Conservation (phyloP, 2,888 invertebrate genomes). For the Stenoptilia bipunctidactyla region DNA sequence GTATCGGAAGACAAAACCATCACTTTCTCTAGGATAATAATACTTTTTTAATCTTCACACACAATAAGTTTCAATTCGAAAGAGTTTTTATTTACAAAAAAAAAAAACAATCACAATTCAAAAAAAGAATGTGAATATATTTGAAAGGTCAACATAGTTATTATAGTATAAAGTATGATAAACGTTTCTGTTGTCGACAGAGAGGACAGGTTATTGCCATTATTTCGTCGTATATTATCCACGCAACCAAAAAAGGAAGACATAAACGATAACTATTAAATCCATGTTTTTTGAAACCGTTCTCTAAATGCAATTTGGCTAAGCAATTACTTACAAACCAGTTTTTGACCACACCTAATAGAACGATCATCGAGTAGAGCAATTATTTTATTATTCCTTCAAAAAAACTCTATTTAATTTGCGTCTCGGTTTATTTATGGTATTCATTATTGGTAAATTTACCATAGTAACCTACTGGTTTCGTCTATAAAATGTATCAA, state of each 20-base stretch:
- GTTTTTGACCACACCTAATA: conserved; percentile 9
- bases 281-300: conserved; percentile 6
- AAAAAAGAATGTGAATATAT: too few species aligned
- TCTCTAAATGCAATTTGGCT: neutral
- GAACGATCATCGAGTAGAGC: conserved; percentile 17
- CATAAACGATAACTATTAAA: neutral
- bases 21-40: too few species aligned
- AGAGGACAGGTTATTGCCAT: neutral
- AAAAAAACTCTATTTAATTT: conserved; percentile 11
- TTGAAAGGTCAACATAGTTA: too few species aligned
- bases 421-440: conserved; percentile 2
- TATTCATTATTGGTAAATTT: too few species aligned
- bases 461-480: conserved; percentile 3
- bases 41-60: too few species aligned
- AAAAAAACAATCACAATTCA: too few species aligned
- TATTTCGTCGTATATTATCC: neutral
- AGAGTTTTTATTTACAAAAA: too few species aligned
- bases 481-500: conserved; percentile 3
- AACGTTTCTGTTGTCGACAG: too few species aligned
- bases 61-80: too few species aligned
- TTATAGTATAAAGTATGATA: too few species aligned
- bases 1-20: too few species aligned
- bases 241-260: neutral
- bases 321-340: conserved; percentile 2
- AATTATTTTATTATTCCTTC: conserved; percentile 12